phyloP scores from a whole-genome alignment of 2,888 invertebrate genomes.

The Heliconius ethilla region DNA sequence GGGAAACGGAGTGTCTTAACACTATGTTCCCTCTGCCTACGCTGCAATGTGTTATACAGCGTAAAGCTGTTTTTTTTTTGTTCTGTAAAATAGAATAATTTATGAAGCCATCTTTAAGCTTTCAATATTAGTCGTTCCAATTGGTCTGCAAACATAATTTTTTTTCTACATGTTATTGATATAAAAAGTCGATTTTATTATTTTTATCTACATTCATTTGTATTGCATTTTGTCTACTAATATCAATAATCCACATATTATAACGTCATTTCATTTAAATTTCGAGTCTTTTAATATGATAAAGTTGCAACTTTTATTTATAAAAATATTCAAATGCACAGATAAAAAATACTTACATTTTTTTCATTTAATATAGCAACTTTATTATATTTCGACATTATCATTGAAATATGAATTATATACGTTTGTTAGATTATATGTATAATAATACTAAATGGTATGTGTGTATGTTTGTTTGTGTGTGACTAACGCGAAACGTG shows the following conservation, averaged over 20 bases:
- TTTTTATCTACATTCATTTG: neutral
- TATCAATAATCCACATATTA: neutral
- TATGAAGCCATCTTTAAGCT: neutral
- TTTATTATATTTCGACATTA: neutral
- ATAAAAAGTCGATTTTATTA: neutral
- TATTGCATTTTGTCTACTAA: constrained; percentile 2
- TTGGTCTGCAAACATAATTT: neutral
- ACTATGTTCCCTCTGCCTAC: too few relatives aligned
- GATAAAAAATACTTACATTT: neutral
- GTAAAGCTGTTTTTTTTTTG: too few relatives aligned
- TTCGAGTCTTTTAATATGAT: neutral
- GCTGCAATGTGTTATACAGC: too few relatives aligned
- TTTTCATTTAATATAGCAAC: neutral
- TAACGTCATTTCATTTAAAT: neutral
- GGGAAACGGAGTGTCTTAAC: too few relatives aligned
- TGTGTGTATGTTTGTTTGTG: constrained; percentile 40
- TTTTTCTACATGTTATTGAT: neutral
- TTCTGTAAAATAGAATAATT: too few relatives aligned
- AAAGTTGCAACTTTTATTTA: neutral
- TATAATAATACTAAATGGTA: constrained; percentile 17
- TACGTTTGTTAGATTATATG: neutral
- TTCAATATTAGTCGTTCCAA: neutral
- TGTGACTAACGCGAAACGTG: constrained; percentile 44
- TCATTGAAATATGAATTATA: neutral
- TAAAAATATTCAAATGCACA: neutral